Evolutionary conservation across 1,140 invertebrate genomes (phyloP), one percentile per base, ranked within the genome.

Genomic region (Choristoneura fumiferana): DNA sequence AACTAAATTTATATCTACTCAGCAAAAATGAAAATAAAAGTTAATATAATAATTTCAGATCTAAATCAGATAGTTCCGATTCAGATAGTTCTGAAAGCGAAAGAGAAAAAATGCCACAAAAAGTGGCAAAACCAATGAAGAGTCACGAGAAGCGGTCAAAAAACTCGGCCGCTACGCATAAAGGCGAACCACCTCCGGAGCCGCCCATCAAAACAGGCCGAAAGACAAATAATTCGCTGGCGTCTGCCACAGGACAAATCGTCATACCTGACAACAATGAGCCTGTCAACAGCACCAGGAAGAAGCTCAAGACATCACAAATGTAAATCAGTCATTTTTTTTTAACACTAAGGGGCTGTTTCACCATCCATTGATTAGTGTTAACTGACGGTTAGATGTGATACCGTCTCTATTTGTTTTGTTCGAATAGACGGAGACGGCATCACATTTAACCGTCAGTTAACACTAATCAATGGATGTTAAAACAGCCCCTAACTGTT

Each of bases 181-280:
- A 90, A 69, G 89, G 90, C 17, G 90, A 89, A 37, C 79, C 77
- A 2, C 71, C 77, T 4, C 81, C 85, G 71, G 91, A 78, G 45
- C 78, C 90, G 14, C 89, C 89, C 1, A 69, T 90, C 10, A 92
- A 92, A 69, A 91, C 92, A 14, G 95, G 95, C 17, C 87, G 96
- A 54, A 95, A 96, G 83, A 97, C 96, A 1, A 97, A 97, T 77
- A 97, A 96, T 84, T 96, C 95, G 1, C 87, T 97, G 9, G 94
- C 95, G 1, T 95, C 94, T 4, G 94, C 95, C 22, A 95, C 95
- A 10, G 95, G 95, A 13, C 94, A 95, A 75, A 95, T 96, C 56
- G 91, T 95, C 15, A 96, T 96, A 79, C 93, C 94, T 35, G 88
- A 90, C 52, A 85, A 78, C 62, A 80, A 83, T 39, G 85, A 86